Conservation (phyloP, 2,797 vertebrate genomes). For the Hydrolagus colliei region DNA sequence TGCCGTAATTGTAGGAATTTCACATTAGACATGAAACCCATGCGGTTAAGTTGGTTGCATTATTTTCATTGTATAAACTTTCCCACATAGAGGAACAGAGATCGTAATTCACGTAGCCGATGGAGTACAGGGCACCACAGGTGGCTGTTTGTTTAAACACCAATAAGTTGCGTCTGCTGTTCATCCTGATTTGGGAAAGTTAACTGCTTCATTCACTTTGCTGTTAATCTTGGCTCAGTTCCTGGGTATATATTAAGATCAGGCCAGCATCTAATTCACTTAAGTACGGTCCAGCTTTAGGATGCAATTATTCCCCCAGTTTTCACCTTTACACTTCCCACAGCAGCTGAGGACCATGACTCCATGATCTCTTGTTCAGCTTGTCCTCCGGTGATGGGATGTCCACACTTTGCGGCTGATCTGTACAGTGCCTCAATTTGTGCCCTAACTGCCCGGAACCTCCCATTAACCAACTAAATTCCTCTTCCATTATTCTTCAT, state of each 20-base stretch:
- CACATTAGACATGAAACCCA: background rate
- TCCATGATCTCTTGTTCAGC: background rate
- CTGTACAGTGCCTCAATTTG: background rate
- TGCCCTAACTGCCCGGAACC: background rate
- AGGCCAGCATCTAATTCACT: background rate
- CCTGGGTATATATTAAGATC: background rate
- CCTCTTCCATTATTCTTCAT: too few relatives aligned
- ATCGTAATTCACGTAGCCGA: background rate
- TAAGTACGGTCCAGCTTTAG: background rate
- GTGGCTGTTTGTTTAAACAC: background rate
- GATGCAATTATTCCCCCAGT: background rate
- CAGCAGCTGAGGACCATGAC: too few relatives aligned
- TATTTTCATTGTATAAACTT: constrained; percentile 13
- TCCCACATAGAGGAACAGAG: background rate
- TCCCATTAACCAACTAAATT: background rate
- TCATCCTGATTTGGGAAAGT: background rate
- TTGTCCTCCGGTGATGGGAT: background rate
- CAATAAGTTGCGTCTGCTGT: background rate
- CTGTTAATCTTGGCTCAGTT: background rate
- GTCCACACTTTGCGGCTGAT: background rate
- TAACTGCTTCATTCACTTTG: background rate
- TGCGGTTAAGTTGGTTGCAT: background rate
- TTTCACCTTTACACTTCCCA: background rate
- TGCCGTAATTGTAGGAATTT: background rate
- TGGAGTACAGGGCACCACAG: background rate